Conservation (phyloP, 2,888 invertebrate genomes). For the Hirtodrosophila histrioides region DNA sequence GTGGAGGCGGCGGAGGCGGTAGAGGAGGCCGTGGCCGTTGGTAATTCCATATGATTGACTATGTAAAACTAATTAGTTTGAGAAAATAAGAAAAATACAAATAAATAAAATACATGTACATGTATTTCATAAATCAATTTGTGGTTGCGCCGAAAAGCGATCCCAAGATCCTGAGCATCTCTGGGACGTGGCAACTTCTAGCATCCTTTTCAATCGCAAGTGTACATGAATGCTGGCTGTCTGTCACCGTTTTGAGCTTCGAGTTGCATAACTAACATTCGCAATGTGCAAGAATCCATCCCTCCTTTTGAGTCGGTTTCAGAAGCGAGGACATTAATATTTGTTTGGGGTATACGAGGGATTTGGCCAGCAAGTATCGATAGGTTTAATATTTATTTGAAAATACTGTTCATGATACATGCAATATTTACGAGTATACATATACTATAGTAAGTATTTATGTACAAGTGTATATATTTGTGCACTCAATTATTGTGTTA, state of each 20-base stretch:
- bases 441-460: constrained; percentile 17
- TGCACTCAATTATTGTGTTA: constrained; percentile 38
- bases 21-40: constrained; percentile 58
- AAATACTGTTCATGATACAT: constrained; percentile 41
- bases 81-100: constrained; percentile 1
- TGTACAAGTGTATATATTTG: constrained; percentile 33
- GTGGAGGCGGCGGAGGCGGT: constrained; percentile 40
- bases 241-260: too few species aligned
- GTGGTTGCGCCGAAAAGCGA: too few species aligned
- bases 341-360: too few species aligned
- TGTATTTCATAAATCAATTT: constrained; percentile 16
- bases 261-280: too few species aligned
- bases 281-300: too few species aligned
- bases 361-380: background rate
- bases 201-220: too few species aligned
- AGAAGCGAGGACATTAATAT: too few species aligned
- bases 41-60: constrained; percentile 29
- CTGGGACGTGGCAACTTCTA: too few species aligned
- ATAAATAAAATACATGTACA: constrained; percentile 4
- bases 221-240: too few species aligned
- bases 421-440: constrained; percentile 22
- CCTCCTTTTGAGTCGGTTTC: too few species aligned
- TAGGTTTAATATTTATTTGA: constrained; percentile 39
- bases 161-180: too few species aligned
- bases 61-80: constrained; percentile 2